Evolutionary conservation across 2,113 vertebrate species (phyloP).

Genomic region (Lampris megalopsis): DNA sequence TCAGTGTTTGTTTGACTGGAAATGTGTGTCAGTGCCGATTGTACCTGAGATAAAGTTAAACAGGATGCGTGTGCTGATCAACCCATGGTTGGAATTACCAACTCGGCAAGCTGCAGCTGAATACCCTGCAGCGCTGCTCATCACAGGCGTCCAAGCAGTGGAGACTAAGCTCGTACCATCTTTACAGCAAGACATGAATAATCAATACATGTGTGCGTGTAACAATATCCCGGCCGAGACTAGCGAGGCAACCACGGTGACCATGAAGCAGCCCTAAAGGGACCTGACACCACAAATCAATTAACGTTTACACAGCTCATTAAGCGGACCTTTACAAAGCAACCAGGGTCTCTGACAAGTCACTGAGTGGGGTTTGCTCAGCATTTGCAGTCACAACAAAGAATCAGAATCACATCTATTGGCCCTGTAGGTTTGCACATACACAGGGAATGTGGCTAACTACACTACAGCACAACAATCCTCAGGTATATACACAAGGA

Average conservation of each 20-base stretch:
- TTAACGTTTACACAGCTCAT: conserved; percentile 55
- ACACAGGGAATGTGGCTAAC: too few relatives aligned
- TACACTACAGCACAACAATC: too few relatives aligned
- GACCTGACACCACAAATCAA: conserved; percentile 39
- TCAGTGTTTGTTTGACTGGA: conserved; percentile 33
- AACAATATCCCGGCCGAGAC: conserved; percentile 32
- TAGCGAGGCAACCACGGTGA: conserved; percentile 34
- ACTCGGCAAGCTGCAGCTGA: conserved; percentile 4
- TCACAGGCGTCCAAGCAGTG: conserved; percentile 6
- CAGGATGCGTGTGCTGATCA: conserved; percentile 49
- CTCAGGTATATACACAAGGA: too few relatives aligned
- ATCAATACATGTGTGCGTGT: conserved; percentile 1
- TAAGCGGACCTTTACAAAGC: conserved; percentile 28
- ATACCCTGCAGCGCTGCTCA: conserved; percentile 26
- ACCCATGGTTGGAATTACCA: conserved; percentile 19
- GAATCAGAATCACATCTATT: too few relatives aligned
- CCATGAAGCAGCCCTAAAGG: conserved; percentile 35
- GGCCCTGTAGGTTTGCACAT: too few relatives aligned
- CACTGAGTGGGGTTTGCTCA: not conserved
- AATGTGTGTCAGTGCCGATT: conserved; percentile 5
- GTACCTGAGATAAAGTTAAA: conserved; percentile 43
- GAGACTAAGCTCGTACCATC: not conserved
- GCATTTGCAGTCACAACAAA: not conserved
- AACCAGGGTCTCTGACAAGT: conserved; percentile 6
- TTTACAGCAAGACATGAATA: not conserved